These are phyloP conservation scores for Otolemur garnettii DNA, from an alignment of 2,113 vertebrate species.

Conservation along the genomic window DNA sequence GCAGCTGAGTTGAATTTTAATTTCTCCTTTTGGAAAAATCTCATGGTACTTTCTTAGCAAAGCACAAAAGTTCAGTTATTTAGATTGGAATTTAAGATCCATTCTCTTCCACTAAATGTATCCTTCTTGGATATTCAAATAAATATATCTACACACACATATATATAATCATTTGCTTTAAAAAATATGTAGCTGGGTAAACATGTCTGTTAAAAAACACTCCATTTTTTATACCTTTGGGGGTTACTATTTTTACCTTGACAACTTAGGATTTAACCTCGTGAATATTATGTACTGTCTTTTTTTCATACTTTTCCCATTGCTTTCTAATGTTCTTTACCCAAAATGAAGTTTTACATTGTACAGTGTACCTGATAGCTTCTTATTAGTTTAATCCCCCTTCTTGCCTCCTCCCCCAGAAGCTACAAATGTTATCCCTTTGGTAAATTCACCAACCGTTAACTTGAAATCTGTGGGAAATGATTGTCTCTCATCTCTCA, in stretches of 20 bases:
- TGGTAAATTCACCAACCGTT: constrained; percentile 25
- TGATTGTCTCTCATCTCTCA: constrained; percentile 60
- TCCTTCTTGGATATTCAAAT: constrained; percentile 20
- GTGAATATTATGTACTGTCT: constrained; percentile 27
- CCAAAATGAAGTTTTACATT: constrained; percentile 30
- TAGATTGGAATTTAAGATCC: constrained; percentile 26
- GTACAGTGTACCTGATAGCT: neutral
- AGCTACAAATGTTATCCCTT: constrained; percentile 3
- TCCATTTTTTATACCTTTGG: neutral
- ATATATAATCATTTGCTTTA: neutral
- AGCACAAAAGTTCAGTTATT: constrained; percentile 20
- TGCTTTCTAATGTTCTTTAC: constrained; percentile 33
- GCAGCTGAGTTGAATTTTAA: constrained; percentile 64
- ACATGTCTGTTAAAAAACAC: constrained; percentile 14
- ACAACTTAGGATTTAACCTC: constrained; percentile 9
- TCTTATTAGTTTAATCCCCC: constrained; percentile 24
- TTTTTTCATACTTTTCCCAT: constrained; percentile 29
- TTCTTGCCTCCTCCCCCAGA: neutral
- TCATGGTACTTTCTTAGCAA: neutral
- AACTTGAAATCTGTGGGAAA: constrained; percentile 38
- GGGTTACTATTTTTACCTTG: constrained; percentile 43
- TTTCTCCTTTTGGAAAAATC: constrained; percentile 67
- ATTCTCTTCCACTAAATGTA: neutral
- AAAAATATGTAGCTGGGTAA: neutral
- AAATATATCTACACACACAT: neutral